phyloP scores from a whole-genome alignment of 2,888 invertebrate species.

The Cheilosia vulpina region DNA sequence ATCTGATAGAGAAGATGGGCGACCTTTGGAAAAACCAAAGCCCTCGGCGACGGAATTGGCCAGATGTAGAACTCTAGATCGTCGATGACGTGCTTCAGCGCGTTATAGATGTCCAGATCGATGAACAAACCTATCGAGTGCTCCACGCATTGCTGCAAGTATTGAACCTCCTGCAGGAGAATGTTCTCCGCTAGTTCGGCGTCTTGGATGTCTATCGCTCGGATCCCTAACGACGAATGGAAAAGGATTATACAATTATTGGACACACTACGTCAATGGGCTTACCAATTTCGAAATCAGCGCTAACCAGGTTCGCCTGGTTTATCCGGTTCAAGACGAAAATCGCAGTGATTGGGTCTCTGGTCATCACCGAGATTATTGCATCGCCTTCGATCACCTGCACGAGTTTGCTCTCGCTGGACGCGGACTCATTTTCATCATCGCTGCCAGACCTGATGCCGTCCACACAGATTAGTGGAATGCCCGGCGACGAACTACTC shows the following conservation, averaged over 20 bases:
- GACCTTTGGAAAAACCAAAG: conserved; percentile 80
- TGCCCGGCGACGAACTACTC: conserved; percentile 76
- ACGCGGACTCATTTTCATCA: conserved; percentile 76
- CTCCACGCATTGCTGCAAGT: conserved; percentile 81
- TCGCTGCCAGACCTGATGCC: conserved; percentile 78
- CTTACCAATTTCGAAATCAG: conserved; percentile 82
- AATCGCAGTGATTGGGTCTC: conserved; percentile 81
- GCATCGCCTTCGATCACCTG: conserved; percentile 82
- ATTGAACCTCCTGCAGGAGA: conserved; percentile 82
- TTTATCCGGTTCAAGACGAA: conserved; percentile 83
- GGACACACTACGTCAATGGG: too few species aligned
- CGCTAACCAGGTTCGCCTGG: conserved; percentile 80
- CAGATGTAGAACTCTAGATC: conserved; percentile 83
- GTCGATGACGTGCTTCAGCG: conserved; percentile 79
- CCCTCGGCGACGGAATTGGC: conserved; percentile 81
- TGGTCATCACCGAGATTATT: conserved; percentile 81
- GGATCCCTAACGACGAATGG: conserved; percentile 78
- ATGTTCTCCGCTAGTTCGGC: conserved; percentile 80
- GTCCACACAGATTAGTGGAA: conserved; percentile 81
- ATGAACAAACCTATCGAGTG: conserved; percentile 82
- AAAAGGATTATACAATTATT: too few species aligned
- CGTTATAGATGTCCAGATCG: conserved; percentile 80
- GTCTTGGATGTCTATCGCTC: conserved; percentile 80
- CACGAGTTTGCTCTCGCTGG: conserved; percentile 79
- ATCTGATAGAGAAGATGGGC: conserved; percentile 82